Evolutionary conservation across 2,797 vertebrate species (phyloP).

Genomic region (Sciurus vulgaris): DNA sequence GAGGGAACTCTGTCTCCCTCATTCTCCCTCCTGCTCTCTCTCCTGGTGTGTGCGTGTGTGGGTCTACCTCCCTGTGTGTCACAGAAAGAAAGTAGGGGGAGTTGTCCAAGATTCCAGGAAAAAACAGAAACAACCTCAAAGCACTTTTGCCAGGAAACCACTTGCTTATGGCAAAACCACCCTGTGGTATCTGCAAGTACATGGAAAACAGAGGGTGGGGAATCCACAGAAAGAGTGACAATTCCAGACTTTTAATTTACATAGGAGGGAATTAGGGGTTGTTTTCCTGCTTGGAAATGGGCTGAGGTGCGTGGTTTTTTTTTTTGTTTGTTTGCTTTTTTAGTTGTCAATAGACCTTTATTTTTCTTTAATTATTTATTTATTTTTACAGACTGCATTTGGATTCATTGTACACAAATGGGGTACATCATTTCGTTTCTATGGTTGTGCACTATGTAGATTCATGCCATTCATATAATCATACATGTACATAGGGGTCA

Average conservation of each 20-base stretch:
- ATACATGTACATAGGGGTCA: no score
- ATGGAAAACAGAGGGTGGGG: neutral
- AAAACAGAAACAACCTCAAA: neutral
- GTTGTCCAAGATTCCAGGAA: neutral
- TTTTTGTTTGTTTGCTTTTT: no score
- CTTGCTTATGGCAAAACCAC: neutral
- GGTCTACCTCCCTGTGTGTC: neutral
- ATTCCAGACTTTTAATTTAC: neutral
- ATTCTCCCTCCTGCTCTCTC: neutral
- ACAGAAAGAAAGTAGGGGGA: neutral
- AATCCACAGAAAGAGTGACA: neutral
- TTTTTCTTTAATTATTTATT: no score
- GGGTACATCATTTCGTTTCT: no score
- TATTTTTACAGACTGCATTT: no score
- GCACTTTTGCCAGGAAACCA: neutral
- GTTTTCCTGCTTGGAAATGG: neutral
- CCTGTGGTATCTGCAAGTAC: neutral
- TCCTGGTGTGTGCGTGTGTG: neutral
- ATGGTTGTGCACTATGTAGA: no score
- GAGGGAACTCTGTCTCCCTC: neutral
- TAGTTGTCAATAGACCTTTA: no score
- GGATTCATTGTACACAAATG: no score
- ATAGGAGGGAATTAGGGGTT: neutral
- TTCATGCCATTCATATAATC: no score
- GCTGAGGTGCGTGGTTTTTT: neutral